These are phyloP conservation scores for Hylia prasina DNA, from an alignment of 2,113 vertebrate species.

Conservation along the genomic window DNA sequence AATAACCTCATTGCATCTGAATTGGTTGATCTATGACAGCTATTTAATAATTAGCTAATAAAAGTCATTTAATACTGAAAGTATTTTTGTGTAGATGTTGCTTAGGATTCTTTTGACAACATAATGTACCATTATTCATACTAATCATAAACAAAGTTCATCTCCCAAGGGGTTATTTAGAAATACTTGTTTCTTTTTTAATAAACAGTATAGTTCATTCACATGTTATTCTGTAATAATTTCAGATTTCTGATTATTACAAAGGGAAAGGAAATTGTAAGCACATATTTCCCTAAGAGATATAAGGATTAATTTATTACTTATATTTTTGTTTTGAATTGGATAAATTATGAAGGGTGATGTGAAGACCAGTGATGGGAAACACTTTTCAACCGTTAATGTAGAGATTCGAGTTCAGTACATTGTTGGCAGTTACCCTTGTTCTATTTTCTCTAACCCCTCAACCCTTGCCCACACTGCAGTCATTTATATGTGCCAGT, in stretches of 20 bases:
- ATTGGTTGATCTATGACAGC: neutral
- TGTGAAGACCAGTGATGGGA: neutral
- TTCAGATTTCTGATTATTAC: neutral
- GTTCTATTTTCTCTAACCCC: neutral
- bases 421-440: neutral
- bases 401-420: rapidly evolving
- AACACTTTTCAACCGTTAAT: neutral
- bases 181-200: neutral
- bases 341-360: neutral
- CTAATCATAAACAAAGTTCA: neutral
- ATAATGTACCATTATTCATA: neutral
- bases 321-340: neutral
- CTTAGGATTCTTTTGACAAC: neutral
- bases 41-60: conserved; percentile 38
- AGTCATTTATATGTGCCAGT: neutral
- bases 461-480: neutral
- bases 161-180: neutral
- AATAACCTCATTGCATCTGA: neutral
- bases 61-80: neutral
- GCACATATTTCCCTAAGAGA: neutral
- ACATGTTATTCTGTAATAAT: neutral
- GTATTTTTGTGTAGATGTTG: neutral
- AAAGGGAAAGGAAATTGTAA: neutral
- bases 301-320: neutral
- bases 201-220: neutral